phyloP scores from a whole-genome alignment of 1,140 invertebrate species.

The Procambarus virginalis region DNA sequence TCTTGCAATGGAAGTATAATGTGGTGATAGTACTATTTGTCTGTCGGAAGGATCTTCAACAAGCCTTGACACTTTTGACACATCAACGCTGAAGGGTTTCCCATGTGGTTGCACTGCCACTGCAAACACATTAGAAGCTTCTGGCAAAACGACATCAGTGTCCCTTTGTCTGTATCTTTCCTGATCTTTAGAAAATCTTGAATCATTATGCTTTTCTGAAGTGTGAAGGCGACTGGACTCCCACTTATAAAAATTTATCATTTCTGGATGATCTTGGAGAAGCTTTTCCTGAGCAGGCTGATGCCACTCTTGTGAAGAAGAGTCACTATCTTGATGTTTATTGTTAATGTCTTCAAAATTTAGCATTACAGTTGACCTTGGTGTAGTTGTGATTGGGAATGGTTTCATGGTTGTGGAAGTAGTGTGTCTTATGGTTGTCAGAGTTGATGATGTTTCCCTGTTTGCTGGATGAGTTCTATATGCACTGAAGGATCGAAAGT shows the following conservation, averaged over 20 bases:
- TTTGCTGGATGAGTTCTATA: neutral
- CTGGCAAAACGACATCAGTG: neutral
- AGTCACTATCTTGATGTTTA: neutral
- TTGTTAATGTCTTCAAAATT: constrained; percentile 8
- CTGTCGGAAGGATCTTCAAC: no score
- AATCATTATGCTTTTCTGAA: neutral
- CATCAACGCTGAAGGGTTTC: neutral
- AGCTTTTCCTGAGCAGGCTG: neutral
- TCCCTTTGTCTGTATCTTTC: neutral
- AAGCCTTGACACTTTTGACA: neutral
- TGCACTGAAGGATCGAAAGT: neutral
- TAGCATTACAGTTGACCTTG: neutral
- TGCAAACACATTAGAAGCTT: neutral
- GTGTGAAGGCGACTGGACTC: constrained; percentile 13
- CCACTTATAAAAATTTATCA: constrained; percentile 38
- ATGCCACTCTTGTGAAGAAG: constrained; percentile 2
- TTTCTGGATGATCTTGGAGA: constrained; percentile 37
- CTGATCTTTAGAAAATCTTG: neutral
- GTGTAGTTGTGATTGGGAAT: neutral
- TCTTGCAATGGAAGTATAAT: constrained; percentile 18
- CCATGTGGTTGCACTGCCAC: neutral
- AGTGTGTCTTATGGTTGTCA: neutral
- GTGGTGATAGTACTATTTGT: neutral
- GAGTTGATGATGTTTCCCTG: neutral
- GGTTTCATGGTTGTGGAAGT: neutral